Conservation (phyloP, 2,888 invertebrate genomes). For the Synergus japonicus region DNA sequence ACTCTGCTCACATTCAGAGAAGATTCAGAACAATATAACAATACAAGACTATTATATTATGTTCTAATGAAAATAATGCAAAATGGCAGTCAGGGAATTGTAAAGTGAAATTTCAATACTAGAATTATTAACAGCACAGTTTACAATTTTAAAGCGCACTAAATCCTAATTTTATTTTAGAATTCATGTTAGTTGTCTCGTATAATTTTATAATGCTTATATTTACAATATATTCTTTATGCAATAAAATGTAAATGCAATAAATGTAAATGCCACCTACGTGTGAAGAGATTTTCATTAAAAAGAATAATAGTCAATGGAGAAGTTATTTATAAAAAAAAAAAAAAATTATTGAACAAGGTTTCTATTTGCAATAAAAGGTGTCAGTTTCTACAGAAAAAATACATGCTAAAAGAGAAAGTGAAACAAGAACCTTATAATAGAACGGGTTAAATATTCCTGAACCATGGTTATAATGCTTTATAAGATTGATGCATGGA, state of each 20-base stretch:
- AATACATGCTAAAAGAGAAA: slow-evolving; percentile 22
- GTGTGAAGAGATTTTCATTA: not conserved
- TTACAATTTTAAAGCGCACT: not conserved
- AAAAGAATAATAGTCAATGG: not conserved
- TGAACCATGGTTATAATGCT: not conserved
- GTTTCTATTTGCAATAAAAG: slow-evolving; percentile 10
- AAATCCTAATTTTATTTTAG: not conserved
- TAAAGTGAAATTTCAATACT: no score
- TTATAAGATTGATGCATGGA: not conserved
- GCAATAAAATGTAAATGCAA: no score
- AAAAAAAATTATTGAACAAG: not conserved
- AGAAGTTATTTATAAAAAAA: not conserved
- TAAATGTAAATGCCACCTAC: not conserved
- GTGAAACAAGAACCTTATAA: not conserved
- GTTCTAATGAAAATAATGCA: not conserved
- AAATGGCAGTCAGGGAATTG: no score
- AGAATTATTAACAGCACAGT: no score
- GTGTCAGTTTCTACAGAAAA: not conserved
- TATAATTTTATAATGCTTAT: no score
- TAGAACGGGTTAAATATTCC: not conserved
- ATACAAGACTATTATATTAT: no score
- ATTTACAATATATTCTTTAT: no score
- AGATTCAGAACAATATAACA: not conserved
- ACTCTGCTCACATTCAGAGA: not conserved
- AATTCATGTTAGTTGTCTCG: no score